Evolutionary conservation across 2,797 vertebrate species (phyloP).

Genomic region (Distichodus sexfasciatus): DNA sequence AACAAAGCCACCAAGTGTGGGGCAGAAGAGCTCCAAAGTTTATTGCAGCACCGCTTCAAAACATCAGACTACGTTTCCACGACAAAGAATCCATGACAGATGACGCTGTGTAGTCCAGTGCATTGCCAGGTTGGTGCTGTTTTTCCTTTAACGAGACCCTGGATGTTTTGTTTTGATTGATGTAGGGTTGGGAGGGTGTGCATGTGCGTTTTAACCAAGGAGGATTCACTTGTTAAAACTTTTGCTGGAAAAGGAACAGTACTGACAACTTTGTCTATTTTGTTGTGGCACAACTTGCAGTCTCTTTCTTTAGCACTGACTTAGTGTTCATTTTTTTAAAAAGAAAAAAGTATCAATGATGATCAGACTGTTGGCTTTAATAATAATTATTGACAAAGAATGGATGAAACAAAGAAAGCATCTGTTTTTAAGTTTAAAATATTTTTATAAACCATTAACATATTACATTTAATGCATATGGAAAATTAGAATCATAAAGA

Average conservation of each 20-base stretch:
- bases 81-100: slow-evolving; percentile 21
- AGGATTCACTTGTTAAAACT: too few relatives aligned
- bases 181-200: neutral
- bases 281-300: too few relatives aligned
- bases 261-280: too few relatives aligned
- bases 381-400: slow-evolving; percentile 2
- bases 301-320: too few relatives aligned
- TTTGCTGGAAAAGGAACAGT: too few relatives aligned
- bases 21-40: neutral
- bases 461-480: too few relatives aligned
- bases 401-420: neutral
- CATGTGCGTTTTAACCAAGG: too few relatives aligned
- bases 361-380: slow-evolving; percentile 8
- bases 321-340: slow-evolving; percentile 12
- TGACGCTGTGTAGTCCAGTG: slow-evolving; percentile 2
- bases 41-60: neutral
- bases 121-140: slow-evolving; percentile 42
- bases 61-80: neutral
- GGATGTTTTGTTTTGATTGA: neutral
- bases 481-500: too few relatives aligned
- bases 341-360: slow-evolving; percentile 11
- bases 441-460: neutral
- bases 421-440: neutral
- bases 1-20: slow-evolving; percentile 7
- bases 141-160: too few relatives aligned